Evolutionary conservation across 2,888 invertebrate genomes (phyloP).

Genomic region (Nemotelus nigrinus): DNA sequence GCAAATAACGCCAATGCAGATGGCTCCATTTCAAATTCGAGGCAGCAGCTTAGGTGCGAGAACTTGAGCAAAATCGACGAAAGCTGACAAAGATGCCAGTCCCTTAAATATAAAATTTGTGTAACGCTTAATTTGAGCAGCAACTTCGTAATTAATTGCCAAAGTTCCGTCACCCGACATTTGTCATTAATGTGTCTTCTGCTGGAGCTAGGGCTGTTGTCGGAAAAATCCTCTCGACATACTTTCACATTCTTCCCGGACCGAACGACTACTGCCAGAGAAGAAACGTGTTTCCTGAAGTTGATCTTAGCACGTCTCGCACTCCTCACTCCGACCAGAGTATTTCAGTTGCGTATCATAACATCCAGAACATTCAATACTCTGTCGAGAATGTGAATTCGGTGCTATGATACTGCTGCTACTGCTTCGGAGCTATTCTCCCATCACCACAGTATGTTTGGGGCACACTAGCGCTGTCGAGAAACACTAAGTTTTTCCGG

Average conservation of each 20-base stretch:
- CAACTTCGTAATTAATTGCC: conserved; percentile 41
- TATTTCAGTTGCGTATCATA: conserved; percentile 22
- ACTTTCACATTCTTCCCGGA: conserved; percentile 9
- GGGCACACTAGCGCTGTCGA: not conserved
- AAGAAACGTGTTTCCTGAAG: not conserved
- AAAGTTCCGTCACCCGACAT: conserved; percentile 38
- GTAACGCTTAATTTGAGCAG: conserved; percentile 39
- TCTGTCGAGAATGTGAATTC: conserved; percentile 24
- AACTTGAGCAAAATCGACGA: no score
- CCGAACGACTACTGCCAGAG: not conserved
- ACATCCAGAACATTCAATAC: conserved; percentile 5
- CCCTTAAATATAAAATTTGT: conserved; percentile 5
- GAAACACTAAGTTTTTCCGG: conserved; percentile 10
- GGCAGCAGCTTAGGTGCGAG: no score
- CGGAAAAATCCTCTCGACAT: conserved; percentile 24
- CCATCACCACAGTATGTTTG: not conserved
- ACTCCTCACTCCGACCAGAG: not conserved
- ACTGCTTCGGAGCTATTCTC: not conserved
- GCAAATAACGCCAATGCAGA: no score
- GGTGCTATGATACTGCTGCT: conserved; percentile 21
- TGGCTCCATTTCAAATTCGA: no score
- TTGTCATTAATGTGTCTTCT: conserved; percentile 42
- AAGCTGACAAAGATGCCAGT: no score
- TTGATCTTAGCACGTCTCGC: not conserved
- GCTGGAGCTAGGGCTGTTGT: not conserved